phyloP scores from a whole-genome alignment of 2,888 invertebrate species.

The Pachliopta kotzebuea region DNA sequence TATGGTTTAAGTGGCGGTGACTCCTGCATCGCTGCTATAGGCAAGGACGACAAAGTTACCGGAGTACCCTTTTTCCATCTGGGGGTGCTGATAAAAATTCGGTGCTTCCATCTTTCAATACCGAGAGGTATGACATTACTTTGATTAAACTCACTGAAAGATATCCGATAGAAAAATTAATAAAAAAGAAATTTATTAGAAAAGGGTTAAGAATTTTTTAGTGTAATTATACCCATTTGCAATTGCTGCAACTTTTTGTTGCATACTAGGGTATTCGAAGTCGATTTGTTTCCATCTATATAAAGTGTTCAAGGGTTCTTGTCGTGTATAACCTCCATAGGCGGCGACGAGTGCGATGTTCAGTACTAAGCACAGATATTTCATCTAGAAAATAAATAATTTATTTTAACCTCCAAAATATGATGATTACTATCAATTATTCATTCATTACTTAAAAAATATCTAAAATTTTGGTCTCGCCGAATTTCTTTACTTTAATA shows the following conservation, averaged over 20 bases:
- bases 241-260: constrained; percentile 50
- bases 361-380: constrained; percentile 34
- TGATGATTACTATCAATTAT: not conserved
- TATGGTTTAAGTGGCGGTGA: constrained; percentile 85
- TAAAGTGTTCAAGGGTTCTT: constrained; percentile 55
- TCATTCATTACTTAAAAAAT: not conserved
- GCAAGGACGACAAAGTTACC: constrained; percentile 84
- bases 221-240: constrained; percentile 49
- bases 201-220: not conserved
- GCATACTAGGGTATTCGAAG: constrained; percentile 49
- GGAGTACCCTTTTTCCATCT: constrained; percentile 89
- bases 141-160: constrained; percentile 81
- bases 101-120: constrained; percentile 84
- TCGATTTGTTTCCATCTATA: constrained; percentile 74
- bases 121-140: constrained; percentile 88
- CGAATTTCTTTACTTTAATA: too few relatives aligned
- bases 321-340: constrained; percentile 33
- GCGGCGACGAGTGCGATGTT: constrained; percentile 31
- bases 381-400: constrained; percentile 37
- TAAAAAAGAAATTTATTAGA: not conserved
- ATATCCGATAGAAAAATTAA: not conserved
- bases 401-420: not conserved
- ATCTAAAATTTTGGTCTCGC: too few relatives aligned
- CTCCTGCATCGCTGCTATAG: constrained; percentile 72
- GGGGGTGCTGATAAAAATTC: constrained; percentile 88